Conservation (phyloP, 2,113 vertebrate genomes). For the Plecturocebus donacophilus region DNA sequence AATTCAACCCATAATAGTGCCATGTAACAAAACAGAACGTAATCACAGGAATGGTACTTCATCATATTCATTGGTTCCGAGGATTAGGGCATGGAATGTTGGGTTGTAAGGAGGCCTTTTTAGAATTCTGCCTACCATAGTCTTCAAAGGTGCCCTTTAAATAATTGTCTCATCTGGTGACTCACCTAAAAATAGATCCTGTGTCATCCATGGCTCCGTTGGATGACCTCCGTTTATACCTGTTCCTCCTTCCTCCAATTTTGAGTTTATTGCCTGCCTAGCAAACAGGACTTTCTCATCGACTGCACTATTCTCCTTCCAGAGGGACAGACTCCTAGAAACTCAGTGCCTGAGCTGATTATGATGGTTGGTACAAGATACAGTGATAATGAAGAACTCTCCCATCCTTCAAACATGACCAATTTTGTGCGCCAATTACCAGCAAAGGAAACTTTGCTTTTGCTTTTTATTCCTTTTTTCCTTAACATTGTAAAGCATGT, state of each 20-base stretch:
- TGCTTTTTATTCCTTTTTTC: neutral
- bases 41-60: neutral
- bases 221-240: neutral
- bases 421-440: neutral
- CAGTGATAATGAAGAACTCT: neutral
- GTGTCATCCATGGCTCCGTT: neutral
- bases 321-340: accelerated
- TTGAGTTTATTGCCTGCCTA: neutral
- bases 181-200: neutral
- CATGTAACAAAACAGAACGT: neutral
- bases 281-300: neutral
- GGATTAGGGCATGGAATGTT: neutral
- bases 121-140: neutral
- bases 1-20: too few species aligned
- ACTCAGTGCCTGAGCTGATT: neutral
- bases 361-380: neutral
- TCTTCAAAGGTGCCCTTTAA: neutral
- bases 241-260: neutral
- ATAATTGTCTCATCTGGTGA: neutral
- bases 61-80: neutral
- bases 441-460: neutral
- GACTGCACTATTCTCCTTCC: accelerated
- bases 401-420: neutral
- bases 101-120: neutral
- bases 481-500: neutral